Conservation (phyloP, 2,888 invertebrate species). For the Troglohyphantes excavatus region DNA sequence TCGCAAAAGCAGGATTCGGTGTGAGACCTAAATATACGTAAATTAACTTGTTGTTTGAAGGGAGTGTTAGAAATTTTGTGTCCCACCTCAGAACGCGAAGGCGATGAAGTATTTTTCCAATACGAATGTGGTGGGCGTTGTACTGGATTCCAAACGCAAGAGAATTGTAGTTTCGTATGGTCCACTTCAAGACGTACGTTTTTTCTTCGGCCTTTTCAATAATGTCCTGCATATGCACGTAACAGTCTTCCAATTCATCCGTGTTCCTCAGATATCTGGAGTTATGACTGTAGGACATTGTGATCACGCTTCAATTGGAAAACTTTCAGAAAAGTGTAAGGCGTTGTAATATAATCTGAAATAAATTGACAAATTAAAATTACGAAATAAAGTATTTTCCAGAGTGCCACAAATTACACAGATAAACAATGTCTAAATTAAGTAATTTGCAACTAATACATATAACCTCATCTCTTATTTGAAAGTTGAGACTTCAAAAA, state of each 20-base stretch:
- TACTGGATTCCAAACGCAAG: background rate
- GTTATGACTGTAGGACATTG: too few relatives aligned
- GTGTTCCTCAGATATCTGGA: background rate
- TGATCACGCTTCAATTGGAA: too few relatives aligned
- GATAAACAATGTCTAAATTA: too few relatives aligned
- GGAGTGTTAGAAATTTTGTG: background rate
- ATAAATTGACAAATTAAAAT: too few relatives aligned
- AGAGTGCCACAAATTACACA: too few relatives aligned
- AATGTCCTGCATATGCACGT: background rate
- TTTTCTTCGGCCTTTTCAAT: background rate
- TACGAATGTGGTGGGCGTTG: conserved; percentile 16
- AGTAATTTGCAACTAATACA: too few relatives aligned
- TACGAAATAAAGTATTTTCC: too few relatives aligned
- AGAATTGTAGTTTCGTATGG: background rate
- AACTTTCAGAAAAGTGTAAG: too few relatives aligned
- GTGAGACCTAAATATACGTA: conserved; percentile 7
- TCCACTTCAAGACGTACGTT: conserved; percentile 8
- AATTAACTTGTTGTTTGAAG: background rate
- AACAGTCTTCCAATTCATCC: conserved; percentile 1
- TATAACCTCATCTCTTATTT: too few relatives aligned
- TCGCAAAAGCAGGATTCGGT: background rate
- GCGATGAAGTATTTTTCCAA: background rate
- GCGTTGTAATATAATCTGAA: too few relatives aligned
- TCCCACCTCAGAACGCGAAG: background rate
- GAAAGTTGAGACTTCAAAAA: too few relatives aligned